Evolutionary conservation across 2,888 invertebrate species (phyloP), one percentile per base, ranked within the genome.

Genomic region (Drosophila pseudotakahashii): DNA sequence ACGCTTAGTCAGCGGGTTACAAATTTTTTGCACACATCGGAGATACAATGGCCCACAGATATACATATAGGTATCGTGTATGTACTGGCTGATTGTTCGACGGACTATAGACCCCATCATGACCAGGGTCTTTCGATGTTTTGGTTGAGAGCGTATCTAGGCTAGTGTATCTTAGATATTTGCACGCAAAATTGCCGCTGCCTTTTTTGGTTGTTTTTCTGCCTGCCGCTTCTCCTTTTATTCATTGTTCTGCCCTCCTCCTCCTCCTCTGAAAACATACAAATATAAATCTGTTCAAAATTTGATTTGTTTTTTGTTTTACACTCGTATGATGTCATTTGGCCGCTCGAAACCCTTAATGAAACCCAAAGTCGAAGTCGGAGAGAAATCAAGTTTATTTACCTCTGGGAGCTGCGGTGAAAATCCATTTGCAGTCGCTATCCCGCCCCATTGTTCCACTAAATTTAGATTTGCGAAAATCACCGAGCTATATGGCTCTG

Each of bases 151-250:
- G 91, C 87, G 76, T 89, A 90, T 88, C 89, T 90, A 82, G 90
- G 90, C 91, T 91, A 91, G 89, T 90, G 80, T 90, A 90, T 91
- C 90, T 90, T 81, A 90, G 91, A 90, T 90, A 91, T 90, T 90
- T 90, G 90, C 90, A 90, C 91, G 90, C 90, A 88, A 90, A 90
- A 89, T 87, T 75, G 82, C 85, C 82, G 84, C 84, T 79, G 77
- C 59, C 60, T 63, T 63, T 62, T 63, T 63, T 63, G 62, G 63
- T 62, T 62, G 63, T 47, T 37, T 62, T 59, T 14, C 77, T 77
- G 72, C 26, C 75, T 71, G 44, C 77, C 77, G 71, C 78, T 68
- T 37, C 59, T 60, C 73, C 68, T 87, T 75, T 57, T 57, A 75
- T 78, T 75, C 74, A 77, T 58, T 77, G 78, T 55, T 67, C 60